Conservation (phyloP, 2,888 invertebrate species). For the Steinernema scapterisci region DNA sequence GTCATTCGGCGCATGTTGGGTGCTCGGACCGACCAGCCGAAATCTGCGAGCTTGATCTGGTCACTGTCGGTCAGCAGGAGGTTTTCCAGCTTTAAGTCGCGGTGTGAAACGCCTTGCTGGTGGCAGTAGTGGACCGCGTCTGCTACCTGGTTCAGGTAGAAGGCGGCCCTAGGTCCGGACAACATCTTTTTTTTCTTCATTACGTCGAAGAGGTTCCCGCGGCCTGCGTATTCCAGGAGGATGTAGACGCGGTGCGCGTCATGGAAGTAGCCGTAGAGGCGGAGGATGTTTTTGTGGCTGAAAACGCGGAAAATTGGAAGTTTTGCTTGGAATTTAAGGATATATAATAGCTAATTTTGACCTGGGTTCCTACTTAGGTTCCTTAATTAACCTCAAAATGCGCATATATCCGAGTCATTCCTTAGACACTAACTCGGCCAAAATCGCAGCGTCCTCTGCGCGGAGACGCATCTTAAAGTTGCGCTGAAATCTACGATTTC, state of each 20-base stretch:
- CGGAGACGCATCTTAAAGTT: no score
- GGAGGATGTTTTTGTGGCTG: constrained; percentile 89
- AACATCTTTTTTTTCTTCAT: constrained; percentile 70
- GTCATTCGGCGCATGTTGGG: constrained; percentile 47
- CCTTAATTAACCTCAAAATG: no score
- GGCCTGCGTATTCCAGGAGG: constrained; percentile 89
- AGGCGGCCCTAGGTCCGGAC: constrained; percentile 46
- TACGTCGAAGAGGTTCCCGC: constrained; percentile 77
- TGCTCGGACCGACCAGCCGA: constrained; percentile 67
- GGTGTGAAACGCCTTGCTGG: constrained; percentile 50
- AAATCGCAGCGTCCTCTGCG: no score
- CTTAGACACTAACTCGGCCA: no score
- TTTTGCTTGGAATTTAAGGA: no score
- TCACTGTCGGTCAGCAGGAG: constrained; percentile 59
- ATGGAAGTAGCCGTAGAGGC: constrained; percentile 92
- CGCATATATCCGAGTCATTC: no score
- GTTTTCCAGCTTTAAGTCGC: constrained; percentile 67
- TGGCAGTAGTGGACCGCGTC: constrained; percentile 67
- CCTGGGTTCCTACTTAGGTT: no score
- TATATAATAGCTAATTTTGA: no score
- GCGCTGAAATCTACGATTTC: no score
- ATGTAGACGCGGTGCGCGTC: constrained; percentile 89
- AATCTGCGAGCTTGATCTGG: constrained; percentile 67
- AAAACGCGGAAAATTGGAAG: neutral
- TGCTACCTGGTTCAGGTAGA: constrained; percentile 63